phyloP scores from a whole-genome alignment of 1,140 invertebrate genomes.

The Protaetia brevitarsis region DNA sequence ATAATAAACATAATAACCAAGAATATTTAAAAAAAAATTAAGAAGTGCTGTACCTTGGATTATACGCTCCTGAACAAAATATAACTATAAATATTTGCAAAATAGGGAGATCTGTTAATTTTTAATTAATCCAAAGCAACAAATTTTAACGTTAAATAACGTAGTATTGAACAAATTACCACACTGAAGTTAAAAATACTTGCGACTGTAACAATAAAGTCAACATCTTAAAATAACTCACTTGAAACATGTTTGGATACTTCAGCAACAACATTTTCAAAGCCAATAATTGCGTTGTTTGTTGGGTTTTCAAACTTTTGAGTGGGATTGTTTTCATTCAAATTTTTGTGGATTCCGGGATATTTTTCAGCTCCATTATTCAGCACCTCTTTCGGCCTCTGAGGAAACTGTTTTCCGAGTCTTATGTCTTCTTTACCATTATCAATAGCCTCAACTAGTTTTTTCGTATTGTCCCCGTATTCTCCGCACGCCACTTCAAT shows the following conservation, averaged over 20 bases:
- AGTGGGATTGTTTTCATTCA: conserved; percentile 43
- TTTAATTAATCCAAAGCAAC: too few relatives aligned
- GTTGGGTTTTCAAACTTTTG: conserved; percentile 22
- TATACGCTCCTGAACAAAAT: too few relatives aligned
- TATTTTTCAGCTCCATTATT: conserved; percentile 61
- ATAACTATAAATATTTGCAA: too few relatives aligned
- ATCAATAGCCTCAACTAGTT: conserved; percentile 71
- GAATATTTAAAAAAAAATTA: too few relatives aligned
- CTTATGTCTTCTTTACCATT: conserved; percentile 78
- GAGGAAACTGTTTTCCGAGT: conserved; percentile 60
- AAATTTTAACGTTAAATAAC: too few relatives aligned
- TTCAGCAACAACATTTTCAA: conserved; percentile 53
- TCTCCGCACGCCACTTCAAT: conserved; percentile 95
- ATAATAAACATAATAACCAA: too few relatives aligned
- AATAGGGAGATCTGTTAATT: too few relatives aligned
- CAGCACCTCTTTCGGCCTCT: conserved; percentile 57
- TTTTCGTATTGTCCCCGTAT: conserved; percentile 86
- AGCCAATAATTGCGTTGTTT: conserved; percentile 34
- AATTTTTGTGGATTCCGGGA: conserved; percentile 34
- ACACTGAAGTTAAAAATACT: too few relatives aligned
- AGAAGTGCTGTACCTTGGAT: too few relatives aligned
- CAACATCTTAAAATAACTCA: too few relatives aligned
- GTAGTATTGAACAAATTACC: too few relatives aligned
- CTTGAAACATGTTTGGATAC: conserved; percentile 26
- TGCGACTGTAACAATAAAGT: too few relatives aligned